Base-by-base conservation (phyloP, 2,113 vertebrate genomes). In the Phalacrocorax pelagicus region DNA sequence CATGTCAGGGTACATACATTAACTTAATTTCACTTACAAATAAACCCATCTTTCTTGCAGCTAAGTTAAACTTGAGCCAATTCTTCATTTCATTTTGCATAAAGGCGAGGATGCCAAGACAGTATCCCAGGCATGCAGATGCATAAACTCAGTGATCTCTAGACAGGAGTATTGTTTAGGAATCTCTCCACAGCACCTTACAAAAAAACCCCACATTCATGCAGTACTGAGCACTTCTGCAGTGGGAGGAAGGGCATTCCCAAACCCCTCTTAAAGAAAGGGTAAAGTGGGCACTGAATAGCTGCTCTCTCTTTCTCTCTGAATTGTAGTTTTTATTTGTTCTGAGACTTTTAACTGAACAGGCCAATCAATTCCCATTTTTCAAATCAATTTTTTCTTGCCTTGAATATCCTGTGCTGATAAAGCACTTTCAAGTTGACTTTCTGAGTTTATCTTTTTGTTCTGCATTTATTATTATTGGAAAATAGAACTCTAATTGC, bases 11-110 rank as follows among this genome's bases (percentile, higher is more conserved):
- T 67, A 36, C 65, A 84, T 75, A 89, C 49, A 57, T 72, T 91
- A 84, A 71, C 36, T 90, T 70, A 80, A 88, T 90, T 93, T 88
- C 79, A 92, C 57, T 94, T 91, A 92, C 72, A 94, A 87, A 97
- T 75, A 86, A 67, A 96, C 86, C 44, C 61, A 40, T 49, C 75
- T 90, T 84, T 94, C 91, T 82, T 38, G 57, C 70, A 92, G 72
- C 65, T 74, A 32, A 83, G 57, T 86, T 62, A 95, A 94, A 89
- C 57, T 67, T 79, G 40, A 84, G 70, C 38, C 44, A 83, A 34
- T 51, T 75, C 49, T 65, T 89, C 70, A 38, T 62, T 94, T 87
- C 80, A 51, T 44, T 94, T 89, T 77, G 59, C 77, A 62, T 87
- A 72, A 87, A 38, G 36, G 23, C 2, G 0, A 74, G 38, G 15